These are phyloP conservation scores for Himalopsyche tibetana DNA, from an alignment of 2,888 invertebrate genomes.

Conservation along the genomic window DNA sequence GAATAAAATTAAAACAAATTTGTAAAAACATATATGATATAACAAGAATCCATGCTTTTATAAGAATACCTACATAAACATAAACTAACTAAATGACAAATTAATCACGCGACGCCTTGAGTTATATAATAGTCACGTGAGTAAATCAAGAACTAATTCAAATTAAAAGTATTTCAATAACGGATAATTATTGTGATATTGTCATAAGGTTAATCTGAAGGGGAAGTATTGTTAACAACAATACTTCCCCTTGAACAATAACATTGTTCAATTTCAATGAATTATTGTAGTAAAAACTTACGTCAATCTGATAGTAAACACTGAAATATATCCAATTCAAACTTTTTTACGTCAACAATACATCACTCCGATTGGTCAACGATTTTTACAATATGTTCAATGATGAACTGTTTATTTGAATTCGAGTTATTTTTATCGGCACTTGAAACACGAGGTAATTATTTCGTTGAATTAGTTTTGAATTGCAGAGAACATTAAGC, in stretches of 20 bases:
- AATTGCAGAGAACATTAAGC: background rate
- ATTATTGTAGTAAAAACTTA: background rate
- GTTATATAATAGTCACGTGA: constrained; percentile 34
- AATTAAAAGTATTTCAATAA: background rate
- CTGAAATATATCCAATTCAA: background rate
- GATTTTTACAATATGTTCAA: constrained; percentile 6
- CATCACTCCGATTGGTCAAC: constrained; percentile 3
- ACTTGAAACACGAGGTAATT: background rate
- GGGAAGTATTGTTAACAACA: background rate
- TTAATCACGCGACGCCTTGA: background rate
- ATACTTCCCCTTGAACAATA: no score
- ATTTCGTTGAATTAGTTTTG: constrained; percentile 12
- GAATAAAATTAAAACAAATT: no score
- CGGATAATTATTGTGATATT: background rate
- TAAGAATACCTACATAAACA: constrained; percentile 16
- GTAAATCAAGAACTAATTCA: background rate
- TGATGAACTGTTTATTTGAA: background rate
- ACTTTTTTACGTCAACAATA: background rate
- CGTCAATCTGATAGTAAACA: constrained; percentile 11
- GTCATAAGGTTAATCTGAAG: background rate
- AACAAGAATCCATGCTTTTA: no score
- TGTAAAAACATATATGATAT: no score
- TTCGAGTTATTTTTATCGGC: background rate
- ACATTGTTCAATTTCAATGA: background rate
- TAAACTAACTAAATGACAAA: background rate